Evolutionary conservation across 1,140 invertebrate genomes (phyloP).

Genomic region (Drosophila bocqueti): DNA sequence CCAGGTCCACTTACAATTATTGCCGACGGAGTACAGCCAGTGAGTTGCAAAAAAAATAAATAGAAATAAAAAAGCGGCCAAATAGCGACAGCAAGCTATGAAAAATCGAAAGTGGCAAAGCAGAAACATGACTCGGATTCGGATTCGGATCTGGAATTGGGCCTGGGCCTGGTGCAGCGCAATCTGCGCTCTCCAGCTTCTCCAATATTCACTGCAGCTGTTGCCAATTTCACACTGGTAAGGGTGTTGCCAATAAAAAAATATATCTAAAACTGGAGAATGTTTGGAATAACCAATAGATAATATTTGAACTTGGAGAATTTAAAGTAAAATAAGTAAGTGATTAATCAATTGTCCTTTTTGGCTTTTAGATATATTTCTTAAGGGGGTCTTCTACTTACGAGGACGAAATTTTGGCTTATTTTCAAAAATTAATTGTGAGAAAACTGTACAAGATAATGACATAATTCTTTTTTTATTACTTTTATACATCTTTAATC

Average conservation of each 20-base stretch:
- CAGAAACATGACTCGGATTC: constrained; percentile 17
- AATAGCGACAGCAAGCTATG: constrained; percentile 59
- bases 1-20: constrained; percentile 72
- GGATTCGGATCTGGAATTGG: constrained; percentile 31
- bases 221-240: constrained; percentile 17
- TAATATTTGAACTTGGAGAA: background rate
- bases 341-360: background rate
- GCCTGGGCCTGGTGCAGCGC: constrained; percentile 56
- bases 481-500: too few species aligned
- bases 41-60: constrained; percentile 24
- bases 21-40: constrained; percentile 5
- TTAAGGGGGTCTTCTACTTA: too few species aligned
- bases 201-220: constrained; percentile 52
- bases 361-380: background rate
- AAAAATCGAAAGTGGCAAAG: constrained; percentile 73
- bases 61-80: constrained; percentile 9
- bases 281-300: too few species aligned
- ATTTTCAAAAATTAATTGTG: too few species aligned
- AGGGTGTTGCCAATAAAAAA: background rate
- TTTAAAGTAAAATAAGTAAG: background rate
- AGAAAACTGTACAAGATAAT: too few species aligned
- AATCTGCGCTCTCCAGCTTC: constrained; percentile 52
- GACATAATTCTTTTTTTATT: too few species aligned
- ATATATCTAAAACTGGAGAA: too few species aligned
- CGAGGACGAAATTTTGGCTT: too few species aligned